phyloP scores from a whole-genome alignment of 30 jellyfish, hydroid and myxozoan species.

The Turritopsis rubra region DNA sequence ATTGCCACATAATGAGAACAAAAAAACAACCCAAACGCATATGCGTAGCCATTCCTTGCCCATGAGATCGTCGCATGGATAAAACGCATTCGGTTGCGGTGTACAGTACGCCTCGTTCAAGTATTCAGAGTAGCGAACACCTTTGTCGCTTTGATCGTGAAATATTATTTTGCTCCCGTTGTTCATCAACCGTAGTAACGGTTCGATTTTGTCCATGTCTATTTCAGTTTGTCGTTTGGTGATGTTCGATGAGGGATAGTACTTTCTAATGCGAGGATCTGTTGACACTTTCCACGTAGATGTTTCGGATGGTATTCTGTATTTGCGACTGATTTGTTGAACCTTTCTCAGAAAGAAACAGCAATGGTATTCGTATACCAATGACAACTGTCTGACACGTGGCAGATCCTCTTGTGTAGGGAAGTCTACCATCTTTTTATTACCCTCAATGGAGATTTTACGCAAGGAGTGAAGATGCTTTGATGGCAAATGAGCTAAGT shows the following conservation, averaged over 20 bases:
- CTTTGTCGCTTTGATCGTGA: background rate
- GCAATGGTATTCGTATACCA: slow-evolving; percentile 89
- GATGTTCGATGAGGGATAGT: background rate
- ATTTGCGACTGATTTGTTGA: slow-evolving; percentile 14
- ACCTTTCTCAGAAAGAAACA: slow-evolving; percentile 64
- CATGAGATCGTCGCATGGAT: slow-evolving; percentile 96
- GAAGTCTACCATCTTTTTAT: slow-evolving; percentile 58
- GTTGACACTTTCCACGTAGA: background rate
- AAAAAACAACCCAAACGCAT: slow-evolving; percentile 93
- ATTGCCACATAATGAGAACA: slow-evolving; percentile 81
- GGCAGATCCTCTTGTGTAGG: slow-evolving; percentile 67
- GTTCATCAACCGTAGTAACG: slow-evolving; percentile 24
- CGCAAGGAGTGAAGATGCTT: slow-evolving; percentile 44
- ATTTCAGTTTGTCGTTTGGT: background rate
- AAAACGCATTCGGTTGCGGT: slow-evolving; percentile 88
- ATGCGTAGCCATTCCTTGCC: slow-evolving; percentile 88
- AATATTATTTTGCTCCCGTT: slow-evolving; percentile 23
- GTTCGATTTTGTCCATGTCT: slow-evolving; percentile 40
- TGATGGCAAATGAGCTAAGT: slow-evolving; percentile 46
- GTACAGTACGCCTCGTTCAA: slow-evolving; percentile 38
- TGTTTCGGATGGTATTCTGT: background rate
- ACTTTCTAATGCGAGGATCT: background rate
- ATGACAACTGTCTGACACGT: slow-evolving; percentile 40
- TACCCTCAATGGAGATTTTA: slow-evolving; percentile 56
- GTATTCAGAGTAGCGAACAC: slow-evolving; percentile 7